Conservation (phyloP, 1,140 invertebrate genomes). For the Achatina immaculata region DNA sequence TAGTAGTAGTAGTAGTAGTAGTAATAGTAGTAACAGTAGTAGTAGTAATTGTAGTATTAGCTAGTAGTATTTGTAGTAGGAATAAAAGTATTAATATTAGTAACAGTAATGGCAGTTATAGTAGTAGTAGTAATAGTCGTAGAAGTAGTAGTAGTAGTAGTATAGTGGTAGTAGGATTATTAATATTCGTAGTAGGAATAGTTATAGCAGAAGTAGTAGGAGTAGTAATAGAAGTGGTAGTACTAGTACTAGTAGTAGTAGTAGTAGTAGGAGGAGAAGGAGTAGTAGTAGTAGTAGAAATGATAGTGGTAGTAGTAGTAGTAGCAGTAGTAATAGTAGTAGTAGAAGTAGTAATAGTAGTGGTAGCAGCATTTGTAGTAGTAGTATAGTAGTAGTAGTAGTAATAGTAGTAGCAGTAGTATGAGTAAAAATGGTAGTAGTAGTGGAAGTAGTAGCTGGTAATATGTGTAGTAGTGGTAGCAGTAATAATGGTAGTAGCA, state of each 20-base stretch:
- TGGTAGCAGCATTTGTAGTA: no score
- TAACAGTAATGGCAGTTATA: neutral
- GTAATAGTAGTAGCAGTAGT: no score
- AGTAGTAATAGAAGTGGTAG: neutral
- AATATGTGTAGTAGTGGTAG: neutral
- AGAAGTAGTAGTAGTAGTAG: no score
- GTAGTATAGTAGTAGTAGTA: no score
- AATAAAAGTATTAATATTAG: neutral
- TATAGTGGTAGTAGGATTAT: neutral
- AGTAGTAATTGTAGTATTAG: no score
- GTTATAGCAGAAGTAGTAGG: neutral
- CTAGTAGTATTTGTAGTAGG: neutral
- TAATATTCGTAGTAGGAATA: neutral
- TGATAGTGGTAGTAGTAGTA: neutral
- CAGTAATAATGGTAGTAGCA: slow-evolving; percentile 4
- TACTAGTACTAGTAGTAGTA: neutral
- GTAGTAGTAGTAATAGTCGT: no score
- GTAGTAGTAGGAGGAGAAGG: neutral
- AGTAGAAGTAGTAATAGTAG: no score
- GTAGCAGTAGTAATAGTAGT: no score
- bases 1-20: slow-evolving; percentile 29
- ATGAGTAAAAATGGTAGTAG: no score
- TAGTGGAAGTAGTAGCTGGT: neutral
- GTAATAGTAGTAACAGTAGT: slow-evolving; percentile 23
- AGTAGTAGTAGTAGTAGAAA: slow-evolving; percentile 6